Evolutionary conservation across 2,888 invertebrate genomes (phyloP).

Genomic region (Amorpha juglandis): DNA sequence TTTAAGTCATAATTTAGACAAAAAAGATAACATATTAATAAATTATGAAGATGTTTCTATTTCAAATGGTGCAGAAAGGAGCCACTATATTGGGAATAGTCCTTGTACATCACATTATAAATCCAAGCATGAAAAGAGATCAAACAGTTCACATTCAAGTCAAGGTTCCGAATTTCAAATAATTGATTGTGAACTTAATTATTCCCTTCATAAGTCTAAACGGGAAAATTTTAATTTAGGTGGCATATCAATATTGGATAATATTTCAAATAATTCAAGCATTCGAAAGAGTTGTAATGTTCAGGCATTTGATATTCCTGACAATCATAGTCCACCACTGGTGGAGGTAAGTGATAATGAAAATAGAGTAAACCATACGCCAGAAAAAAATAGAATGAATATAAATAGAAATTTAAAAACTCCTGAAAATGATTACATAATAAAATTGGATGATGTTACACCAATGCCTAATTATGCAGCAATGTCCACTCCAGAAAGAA

Average conservation of each 20-base stretch:
- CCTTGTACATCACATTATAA: conserved; percentile 20
- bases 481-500: conserved; percentile 84
- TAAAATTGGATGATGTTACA: conserved; percentile 83
- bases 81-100: not conserved
- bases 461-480: conserved; percentile 84
- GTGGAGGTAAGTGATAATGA: not conserved
- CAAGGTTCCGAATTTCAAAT: conserved; percentile 64
- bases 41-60: conserved; percentile 65
- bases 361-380: conserved; percentile 35
- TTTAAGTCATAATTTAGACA: conserved; percentile 45
- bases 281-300: conserved; percentile 29
- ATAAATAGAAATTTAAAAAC: conserved; percentile 50
- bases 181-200: conserved; percentile 86
- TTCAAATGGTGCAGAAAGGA: conserved; percentile 4
- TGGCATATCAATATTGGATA: conserved; percentile 54
- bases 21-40: conserved; percentile 62
- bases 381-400: conserved; percentile 37
- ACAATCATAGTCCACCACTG: conserved; percentile 21
- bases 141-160: conserved; percentile 44
- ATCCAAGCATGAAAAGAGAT: conserved; percentile 11
- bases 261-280: conserved; percentile 37
- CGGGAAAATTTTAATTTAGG: conserved; percentile 52
- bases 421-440: conserved; percentile 72
- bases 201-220: conserved; percentile 78
- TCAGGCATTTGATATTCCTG: conserved; percentile 28